Conservation (phyloP, 2,113 vertebrate genomes). For the Dascyllus trimaculatus region DNA sequence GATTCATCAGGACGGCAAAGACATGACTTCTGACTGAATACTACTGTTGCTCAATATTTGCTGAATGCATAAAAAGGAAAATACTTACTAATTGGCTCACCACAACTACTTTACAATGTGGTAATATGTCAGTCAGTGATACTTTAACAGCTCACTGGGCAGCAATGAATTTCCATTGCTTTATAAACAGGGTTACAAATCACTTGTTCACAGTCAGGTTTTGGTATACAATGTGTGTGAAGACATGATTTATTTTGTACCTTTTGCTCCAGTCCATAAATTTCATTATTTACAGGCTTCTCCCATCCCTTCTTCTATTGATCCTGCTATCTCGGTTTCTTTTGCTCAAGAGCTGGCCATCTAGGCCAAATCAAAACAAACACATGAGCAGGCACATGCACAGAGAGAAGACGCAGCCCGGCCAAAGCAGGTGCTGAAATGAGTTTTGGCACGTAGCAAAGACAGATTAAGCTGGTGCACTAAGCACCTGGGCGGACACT, state of each 20-base stretch:
- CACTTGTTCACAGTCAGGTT: neutral
- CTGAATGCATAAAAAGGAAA: no score
- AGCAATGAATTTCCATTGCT: no score
- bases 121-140: no score
- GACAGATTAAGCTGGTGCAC: constrained; percentile 43
- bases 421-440: constrained; percentile 51
- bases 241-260: neutral
- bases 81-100: no score
- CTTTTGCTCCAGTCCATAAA: neutral
- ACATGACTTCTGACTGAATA: no score
- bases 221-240: neutral
- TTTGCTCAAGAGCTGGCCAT: constrained; percentile 25
- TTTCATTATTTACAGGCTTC: neutral
- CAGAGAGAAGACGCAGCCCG: constrained; percentile 15
- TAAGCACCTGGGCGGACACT: constrained; percentile 16
- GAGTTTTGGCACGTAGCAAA: constrained; percentile 27
- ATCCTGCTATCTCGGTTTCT: constrained; percentile 1
- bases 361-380: constrained; percentile 31
- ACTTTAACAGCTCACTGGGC: no score
- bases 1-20: no score
- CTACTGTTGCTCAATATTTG: no score
- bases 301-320: neutral
- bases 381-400: neutral
- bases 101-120: no score
- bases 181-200: neutral